Conservation (phyloP, 2,888 invertebrate genomes). For the Charanyca ferruginea region DNA sequence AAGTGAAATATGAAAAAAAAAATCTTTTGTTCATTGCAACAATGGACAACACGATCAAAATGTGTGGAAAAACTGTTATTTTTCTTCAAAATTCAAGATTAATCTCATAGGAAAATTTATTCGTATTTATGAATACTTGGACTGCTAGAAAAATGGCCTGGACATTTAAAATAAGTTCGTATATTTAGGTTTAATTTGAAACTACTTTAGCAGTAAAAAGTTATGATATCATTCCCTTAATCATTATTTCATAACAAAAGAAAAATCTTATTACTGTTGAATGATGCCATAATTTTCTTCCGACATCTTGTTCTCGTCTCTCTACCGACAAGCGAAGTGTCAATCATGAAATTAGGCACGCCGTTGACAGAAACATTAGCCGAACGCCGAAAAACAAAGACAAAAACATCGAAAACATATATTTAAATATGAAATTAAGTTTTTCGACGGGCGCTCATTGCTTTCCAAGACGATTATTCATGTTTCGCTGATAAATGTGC, state of each 20-base stretch:
- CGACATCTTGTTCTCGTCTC: constrained; percentile 39
- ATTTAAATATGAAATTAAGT: constrained; percentile 89
- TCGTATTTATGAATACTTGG: no score
- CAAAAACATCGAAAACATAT: constrained; percentile 81
- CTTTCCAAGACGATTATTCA: constrained; percentile 86
- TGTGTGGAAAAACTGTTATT: no score
- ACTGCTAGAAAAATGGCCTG: no score
- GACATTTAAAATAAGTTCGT: no score
- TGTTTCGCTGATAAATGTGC: constrained; percentile 86
- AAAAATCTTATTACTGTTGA: constrained; percentile 48
- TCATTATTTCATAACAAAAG: constrained; percentile 18
- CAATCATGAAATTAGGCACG: constrained; percentile 65
- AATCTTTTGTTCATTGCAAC: no score
- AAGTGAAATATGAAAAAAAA: no score
- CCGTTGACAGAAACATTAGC: constrained; percentile 67
- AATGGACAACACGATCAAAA: no score
- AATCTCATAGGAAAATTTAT: no score
- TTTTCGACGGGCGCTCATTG: constrained; percentile 87
- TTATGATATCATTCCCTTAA: constrained; percentile 20
- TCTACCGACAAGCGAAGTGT: constrained; percentile 59
- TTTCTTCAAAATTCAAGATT: no score
- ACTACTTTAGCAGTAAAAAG: constrained; percentile 23
- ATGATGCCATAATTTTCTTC: constrained; percentile 47
- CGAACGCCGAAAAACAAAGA: constrained; percentile 63
- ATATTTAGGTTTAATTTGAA: constrained; percentile 25